Conservation (phyloP, 2,888 invertebrate species). For the Volucella zonaria region DNA sequence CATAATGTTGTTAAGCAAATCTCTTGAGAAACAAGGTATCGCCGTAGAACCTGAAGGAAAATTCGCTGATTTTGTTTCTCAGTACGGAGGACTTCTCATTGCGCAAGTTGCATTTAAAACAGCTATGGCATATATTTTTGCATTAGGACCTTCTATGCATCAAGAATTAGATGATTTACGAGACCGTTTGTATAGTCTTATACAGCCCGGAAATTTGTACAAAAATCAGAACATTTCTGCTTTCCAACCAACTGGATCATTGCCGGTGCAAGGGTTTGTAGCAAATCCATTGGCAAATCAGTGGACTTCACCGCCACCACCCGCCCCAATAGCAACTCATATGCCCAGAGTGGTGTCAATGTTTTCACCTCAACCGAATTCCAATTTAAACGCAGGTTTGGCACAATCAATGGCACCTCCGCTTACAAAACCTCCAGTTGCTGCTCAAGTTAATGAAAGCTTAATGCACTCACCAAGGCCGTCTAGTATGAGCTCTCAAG, state of each 20-base stretch:
- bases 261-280: conserved; percentile 75
- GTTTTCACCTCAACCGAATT: conserved; percentile 17
- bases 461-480: conserved; percentile 84
- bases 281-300: conserved; percentile 43
- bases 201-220: conserved; percentile 79
- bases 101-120: conserved; percentile 92
- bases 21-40: conserved; percentile 87
- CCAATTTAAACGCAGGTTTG: conserved; percentile 53
- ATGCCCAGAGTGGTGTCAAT: conserved; percentile 76
- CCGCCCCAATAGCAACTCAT: conserved; percentile 30
- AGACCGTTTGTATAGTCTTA: conserved; percentile 86
- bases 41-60: conserved; percentile 85
- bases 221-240: conserved; percentile 62
- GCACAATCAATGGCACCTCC: conserved; percentile 38
- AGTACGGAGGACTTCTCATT: conserved; percentile 92
- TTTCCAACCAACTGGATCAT: conserved; percentile 77
- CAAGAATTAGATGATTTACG: conserved; percentile 84
- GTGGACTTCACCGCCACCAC: conserved; percentile 66
- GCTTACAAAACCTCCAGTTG: conserved; percentile 48
- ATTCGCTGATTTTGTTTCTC: conserved; percentile 88
- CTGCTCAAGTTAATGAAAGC: conserved; percentile 72
- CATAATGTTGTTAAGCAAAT: conserved; percentile 89
- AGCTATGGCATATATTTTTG: conserved; percentile 87
- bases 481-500: conserved; percentile 83
- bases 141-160: conserved; percentile 85